A percentile compares a stretch with the other conserved stretches of the same genome.
These are phyloP conservation scores for Itoplectis maculator DNA, from an alignment of 2,888 invertebrate genomes.

Conservation along the genomic window DNA sequence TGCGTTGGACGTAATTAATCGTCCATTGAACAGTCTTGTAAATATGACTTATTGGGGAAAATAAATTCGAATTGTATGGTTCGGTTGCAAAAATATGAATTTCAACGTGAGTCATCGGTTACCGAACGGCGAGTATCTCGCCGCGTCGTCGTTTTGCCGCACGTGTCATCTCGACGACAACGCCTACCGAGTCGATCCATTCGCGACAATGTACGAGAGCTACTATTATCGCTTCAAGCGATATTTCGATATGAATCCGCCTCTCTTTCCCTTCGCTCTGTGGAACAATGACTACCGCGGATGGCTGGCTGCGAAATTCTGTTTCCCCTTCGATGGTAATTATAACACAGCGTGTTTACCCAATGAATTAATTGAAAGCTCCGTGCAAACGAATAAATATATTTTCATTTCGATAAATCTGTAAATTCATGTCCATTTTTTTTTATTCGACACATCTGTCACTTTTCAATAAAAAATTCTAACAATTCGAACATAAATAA, in stretches of 20 bases:
- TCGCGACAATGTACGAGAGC: constrained; percentile 61
- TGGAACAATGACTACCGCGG: constrained; percentile 50
- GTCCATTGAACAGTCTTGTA: background rate
- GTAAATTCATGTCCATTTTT: too few relatives aligned
- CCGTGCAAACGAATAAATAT: background rate
- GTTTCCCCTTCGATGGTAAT: constrained; percentile 56
- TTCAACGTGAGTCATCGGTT: constrained; percentile 62
- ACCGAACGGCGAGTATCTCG: constrained; percentile 44
- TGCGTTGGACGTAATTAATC: too few relatives aligned
- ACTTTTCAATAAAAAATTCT: too few relatives aligned
- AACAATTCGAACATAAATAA: too few relatives aligned
- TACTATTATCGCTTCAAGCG: constrained; percentile 61
- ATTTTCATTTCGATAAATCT: background rate
- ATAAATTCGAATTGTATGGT: background rate
- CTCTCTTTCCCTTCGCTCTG: constrained; percentile 63
- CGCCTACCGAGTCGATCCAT: constrained; percentile 61
- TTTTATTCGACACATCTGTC: too few relatives aligned
- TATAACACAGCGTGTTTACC: background rate
- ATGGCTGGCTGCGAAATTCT: constrained; percentile 54
- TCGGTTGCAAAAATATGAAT: constrained; percentile 69
- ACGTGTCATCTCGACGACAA: constrained; percentile 38
- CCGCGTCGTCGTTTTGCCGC: constrained; percentile 22
- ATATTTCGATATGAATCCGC: constrained; percentile 66
- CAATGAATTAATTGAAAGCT: background rate
- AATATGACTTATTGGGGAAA: constrained; percentile 68